phyloP scores from a whole-genome alignment of 2,888 invertebrate species.

The Pecten maximus region DNA sequence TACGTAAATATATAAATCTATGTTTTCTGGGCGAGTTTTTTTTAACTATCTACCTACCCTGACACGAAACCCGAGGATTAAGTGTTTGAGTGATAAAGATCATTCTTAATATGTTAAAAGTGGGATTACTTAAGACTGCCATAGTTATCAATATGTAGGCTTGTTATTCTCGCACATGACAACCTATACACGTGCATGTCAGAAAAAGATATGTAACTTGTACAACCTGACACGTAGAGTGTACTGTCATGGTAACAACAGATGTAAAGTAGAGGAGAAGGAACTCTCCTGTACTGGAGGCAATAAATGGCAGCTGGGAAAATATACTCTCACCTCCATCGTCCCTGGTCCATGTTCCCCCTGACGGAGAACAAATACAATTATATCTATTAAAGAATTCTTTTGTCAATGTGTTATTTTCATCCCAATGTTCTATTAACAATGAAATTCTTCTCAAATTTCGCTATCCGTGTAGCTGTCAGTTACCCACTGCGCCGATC shows the following conservation, averaged over 20 bases:
- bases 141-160: neutral
- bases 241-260: neutral
- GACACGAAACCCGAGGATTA: constrained; percentile 12
- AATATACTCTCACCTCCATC: neutral
- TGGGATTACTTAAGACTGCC: neutral
- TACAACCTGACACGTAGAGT: neutral
- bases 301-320: neutral
- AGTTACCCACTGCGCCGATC: neutral
- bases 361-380: neutral
- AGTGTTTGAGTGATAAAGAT: constrained; percentile 2
- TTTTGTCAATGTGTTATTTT: constrained; percentile 33
- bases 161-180: neutral
- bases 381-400: constrained; percentile 33
- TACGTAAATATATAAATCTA: neutral
- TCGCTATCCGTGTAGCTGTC: constrained; percentile 30
- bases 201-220: neutral
- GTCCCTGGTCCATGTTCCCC: neutral
- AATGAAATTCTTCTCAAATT: constrained; percentile 29
- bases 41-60: neutral
- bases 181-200: constrained; percentile 21
- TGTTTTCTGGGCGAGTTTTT: neutral
- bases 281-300: neutral
- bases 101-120: neutral
- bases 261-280: neutral
- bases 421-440: constrained; percentile 20